Base-by-base conservation (phyloP, 1,140 invertebrate genomes). In the Adelges cooleyi region DNA sequence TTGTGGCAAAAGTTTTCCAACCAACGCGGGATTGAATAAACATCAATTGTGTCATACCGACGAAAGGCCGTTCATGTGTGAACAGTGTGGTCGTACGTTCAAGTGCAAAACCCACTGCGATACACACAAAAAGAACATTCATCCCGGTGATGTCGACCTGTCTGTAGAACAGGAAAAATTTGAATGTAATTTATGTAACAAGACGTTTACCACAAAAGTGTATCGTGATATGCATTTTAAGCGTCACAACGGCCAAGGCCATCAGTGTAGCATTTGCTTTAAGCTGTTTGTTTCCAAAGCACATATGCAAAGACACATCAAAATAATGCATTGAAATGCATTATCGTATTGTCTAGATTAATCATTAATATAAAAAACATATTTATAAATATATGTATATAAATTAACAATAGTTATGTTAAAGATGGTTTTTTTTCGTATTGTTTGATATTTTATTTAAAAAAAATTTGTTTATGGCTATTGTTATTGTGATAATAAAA, bases 21-120 rank as follows among this genome's bases (percentile, higher is more conserved):
- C 76, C 53, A 73, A 75, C 5, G 76, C 76, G 40, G 77, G 76
- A 67, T 69, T 79, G n/a, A 78, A 76, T 36, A 74, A 75, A 44
- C 77, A 79, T 65, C 71, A 76, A 22, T 71, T 76, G 9, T 75
- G 73, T 11, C 84, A 86, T 69, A 85, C 83, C 0, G 84, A 83
- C 0, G 83, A 86, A 66, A 82, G 83, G 65, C 83, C 82, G 13
- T 86, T 82, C 68, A 78, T 81, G 44, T 86, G 85, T 69, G 80
- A 80, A 38, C 75, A 81, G 20, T 86, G 84, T 69, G 78, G 79
- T 0, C 82, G 84, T 68, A 80, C 82, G 2, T 87, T 87, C 67
- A 67, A 67, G n/a, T 67, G 53, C n/a, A 59, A 62, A 33, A 67
- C 56, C 33, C 56, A 62, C 22, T 62, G 56, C 33, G 56, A 62